Evolutionary conservation across 2,888 invertebrate genomes (phyloP).

Genomic region (Leptinotarsa peninsularis): DNA sequence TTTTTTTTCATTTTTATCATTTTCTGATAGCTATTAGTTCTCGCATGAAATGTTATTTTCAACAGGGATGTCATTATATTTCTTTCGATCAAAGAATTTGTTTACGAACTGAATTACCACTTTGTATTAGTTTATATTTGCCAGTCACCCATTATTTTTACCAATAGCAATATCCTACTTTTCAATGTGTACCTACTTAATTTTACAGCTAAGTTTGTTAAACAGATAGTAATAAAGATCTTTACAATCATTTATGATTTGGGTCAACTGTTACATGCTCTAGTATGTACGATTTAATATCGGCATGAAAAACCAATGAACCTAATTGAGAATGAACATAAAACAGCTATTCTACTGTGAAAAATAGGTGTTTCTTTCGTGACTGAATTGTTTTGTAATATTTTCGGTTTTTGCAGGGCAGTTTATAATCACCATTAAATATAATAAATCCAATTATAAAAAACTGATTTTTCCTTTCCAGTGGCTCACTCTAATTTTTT

Average conservation of each 20-base stretch:
- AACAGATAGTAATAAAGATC: slow-evolving; percentile 28
- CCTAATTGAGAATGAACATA: slow-evolving; percentile 31
- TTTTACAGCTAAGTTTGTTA: slow-evolving; percentile 32
- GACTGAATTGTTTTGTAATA: background rate
- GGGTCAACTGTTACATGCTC: slow-evolving; percentile 39
- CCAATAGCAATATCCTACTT: slow-evolving; percentile 25
- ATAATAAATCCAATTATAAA: background rate
- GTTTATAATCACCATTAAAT: background rate
- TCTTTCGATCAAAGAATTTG: background rate
- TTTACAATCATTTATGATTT: slow-evolving; percentile 38
- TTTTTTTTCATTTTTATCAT: too few relatives aligned
- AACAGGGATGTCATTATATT: too few relatives aligned
- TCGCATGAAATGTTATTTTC: too few relatives aligned
- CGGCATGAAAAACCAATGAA: slow-evolving; percentile 9
- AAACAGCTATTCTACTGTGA: slow-evolving; percentile 30
- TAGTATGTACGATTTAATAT: slow-evolving; percentile 29
- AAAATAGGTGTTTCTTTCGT: slow-evolving; percentile 8
- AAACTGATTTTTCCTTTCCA: background rate
- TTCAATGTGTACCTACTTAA: slow-evolving; percentile 23
- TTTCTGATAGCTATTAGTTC: too few relatives aligned
- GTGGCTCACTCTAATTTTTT: too few relatives aligned
- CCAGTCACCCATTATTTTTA: background rate
- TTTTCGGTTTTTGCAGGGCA: background rate
- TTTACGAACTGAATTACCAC: background rate
- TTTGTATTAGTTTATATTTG: background rate